Evolutionary conservation across 1,140 invertebrate species (phyloP).

Genomic region (Diorhabda carinulata): DNA sequence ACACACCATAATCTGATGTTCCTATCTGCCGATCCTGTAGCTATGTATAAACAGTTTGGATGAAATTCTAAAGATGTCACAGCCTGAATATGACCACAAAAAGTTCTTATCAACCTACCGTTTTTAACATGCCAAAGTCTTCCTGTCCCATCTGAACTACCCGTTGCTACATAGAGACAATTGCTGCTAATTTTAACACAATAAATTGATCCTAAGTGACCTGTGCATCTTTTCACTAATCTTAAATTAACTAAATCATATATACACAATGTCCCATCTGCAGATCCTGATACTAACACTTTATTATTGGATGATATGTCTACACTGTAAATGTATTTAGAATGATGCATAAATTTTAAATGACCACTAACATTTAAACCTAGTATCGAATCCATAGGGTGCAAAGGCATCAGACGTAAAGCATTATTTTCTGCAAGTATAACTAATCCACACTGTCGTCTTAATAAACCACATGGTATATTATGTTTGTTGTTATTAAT

Average conservation of each 20-base stretch:
- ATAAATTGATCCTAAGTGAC: conserved; percentile 85
- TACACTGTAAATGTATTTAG: conserved; percentile 38
- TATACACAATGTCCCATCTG: conserved; percentile 38
- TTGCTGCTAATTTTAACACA: conserved; percentile 73
- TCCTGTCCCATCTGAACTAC: conserved; percentile 78
- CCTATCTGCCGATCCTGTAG: conserved; percentile 64
- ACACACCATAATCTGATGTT: conserved; percentile 64
- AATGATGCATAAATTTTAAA: conserved; percentile 33
- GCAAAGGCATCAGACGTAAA: conserved; percentile 10
- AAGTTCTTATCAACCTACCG: conserved; percentile 73
- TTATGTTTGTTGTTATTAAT: conserved; percentile 37
- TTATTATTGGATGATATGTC: conserved; percentile 28
- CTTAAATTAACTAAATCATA: conserved; percentile 31
- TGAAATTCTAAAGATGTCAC: conserved; percentile 75
- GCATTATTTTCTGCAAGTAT: conserved; percentile 40
- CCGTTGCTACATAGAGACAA: conserved; percentile 72
- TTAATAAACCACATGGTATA: conserved; percentile 39
- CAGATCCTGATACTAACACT: conserved; percentile 37
- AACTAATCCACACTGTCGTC: conserved; percentile 32
- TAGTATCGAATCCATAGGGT: conserved; percentile 18
- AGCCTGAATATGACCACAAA: conserved; percentile 77
- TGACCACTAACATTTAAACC: neutral
- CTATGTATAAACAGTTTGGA: conserved; percentile 64
- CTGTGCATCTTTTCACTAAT: conserved; percentile 52
- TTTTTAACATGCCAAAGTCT: conserved; percentile 81